Conservation (phyloP, 2,797 vertebrate species). For the Chiloscyllium punctatum region DNA sequence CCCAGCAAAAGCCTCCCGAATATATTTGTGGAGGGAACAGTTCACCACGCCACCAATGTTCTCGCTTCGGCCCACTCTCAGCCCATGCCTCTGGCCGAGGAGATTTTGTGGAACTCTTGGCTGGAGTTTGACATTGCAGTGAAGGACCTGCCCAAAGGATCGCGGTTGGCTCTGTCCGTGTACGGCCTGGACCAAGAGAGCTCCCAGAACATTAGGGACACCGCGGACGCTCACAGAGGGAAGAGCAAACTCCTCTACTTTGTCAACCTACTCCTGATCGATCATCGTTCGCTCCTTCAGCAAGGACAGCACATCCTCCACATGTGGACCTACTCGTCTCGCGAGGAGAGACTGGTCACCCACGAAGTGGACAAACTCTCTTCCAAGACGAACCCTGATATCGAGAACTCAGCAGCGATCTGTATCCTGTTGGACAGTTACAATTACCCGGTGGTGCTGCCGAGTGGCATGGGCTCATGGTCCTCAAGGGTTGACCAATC, state of each 20-base stretch:
- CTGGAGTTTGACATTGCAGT: constrained; percentile 62
- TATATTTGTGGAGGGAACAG: constrained; percentile 58
- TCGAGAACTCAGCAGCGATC: constrained; percentile 60
- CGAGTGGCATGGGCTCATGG: constrained; percentile 44
- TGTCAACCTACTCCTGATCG: constrained; percentile 67
- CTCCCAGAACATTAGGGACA: constrained; percentile 41
- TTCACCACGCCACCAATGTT: constrained; percentile 61
- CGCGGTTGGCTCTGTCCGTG: constrained; percentile 62
- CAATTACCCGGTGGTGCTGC: constrained; percentile 65
- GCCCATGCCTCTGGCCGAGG: constrained; percentile 57
- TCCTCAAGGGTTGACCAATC: neutral
- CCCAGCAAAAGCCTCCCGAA: constrained; percentile 53
- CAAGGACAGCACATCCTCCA: constrained; percentile 61
- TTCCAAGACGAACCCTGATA: constrained; percentile 62
- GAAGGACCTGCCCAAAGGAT: constrained; percentile 61
- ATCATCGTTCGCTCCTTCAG: constrained; percentile 65
- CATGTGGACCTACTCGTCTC: constrained; percentile 61
- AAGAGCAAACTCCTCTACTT: constrained; percentile 61
- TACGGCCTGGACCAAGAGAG: constrained; percentile 44
- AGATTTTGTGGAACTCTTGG: constrained; percentile 70
- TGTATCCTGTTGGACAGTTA: constrained; percentile 64
- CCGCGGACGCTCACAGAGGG: constrained; percentile 49
- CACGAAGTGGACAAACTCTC: constrained; percentile 66
- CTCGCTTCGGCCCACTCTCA: constrained; percentile 55
- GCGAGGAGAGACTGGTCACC: constrained; percentile 57